Base-by-base conservation (phyloP, 2,888 invertebrate species). In the Bimastos eiseni region DNA sequence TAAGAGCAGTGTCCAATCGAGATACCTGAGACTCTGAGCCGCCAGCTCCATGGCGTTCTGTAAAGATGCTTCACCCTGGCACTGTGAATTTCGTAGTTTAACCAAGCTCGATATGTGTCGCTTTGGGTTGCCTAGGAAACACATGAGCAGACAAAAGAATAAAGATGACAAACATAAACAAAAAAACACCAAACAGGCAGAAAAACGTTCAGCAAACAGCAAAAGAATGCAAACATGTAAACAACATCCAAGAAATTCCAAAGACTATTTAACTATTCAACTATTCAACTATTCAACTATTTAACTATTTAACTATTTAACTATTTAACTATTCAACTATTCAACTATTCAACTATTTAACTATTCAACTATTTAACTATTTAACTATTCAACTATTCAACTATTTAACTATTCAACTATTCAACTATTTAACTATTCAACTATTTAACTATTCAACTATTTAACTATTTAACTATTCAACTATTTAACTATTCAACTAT, bases 21-120 rank as follows among this genome's bases (percentile, higher is more conserved):
- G n/a, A 70, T 93, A 96, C 95, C 97, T 97, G 24, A 99, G 96
- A 0, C 97, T 97, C 93, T 97, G 96, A 24, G 97, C 95, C 0
- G 98, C 98, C 93, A 98, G 95, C 94, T 99, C 98, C 90, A 99
- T 95, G 0, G 98, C 97, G 95, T 99, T 99, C 95, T 99, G 99
- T 90, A 99, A 95, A 0, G 99, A 99, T 0, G 99, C 98, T 95
- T 99, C 99, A 0, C 99, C 99, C 88, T 96, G 96, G 92, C 98
- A 96, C 24, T 96, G 94, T 36, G 97, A 96, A 93, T 97, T 97
- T 90, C 96, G 96, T 55, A 96, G 91, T 91, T 95, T 94, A 91
- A 95, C 94, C 38, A 96, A 92, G 5, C 94, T 93, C n/a, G 94
- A 94, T 89, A 95, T 94, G 91, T 96, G 95, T 30, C 95, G 93